Conservation (phyloP, 2,888 invertebrate species). For the Nemotelus pantherinus region DNA sequence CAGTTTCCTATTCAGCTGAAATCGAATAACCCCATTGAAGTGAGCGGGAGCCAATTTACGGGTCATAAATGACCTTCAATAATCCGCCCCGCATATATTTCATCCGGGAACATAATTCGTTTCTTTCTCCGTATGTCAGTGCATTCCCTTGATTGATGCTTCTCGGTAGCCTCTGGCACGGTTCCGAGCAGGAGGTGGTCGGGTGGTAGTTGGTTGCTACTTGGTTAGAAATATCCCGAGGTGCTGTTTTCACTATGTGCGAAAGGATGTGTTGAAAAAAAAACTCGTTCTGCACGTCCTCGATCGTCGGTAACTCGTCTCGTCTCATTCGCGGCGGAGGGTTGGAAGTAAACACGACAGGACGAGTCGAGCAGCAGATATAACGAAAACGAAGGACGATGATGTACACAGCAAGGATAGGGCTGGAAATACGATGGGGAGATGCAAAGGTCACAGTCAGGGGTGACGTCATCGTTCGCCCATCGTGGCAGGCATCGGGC, state of each 20-base stretch:
- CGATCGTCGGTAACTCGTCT: conserved; percentile 18
- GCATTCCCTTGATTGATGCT: conserved; percentile 23
- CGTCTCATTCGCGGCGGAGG: conserved; percentile 9
- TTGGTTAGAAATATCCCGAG: neutral
- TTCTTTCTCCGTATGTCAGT: conserved; percentile 1
- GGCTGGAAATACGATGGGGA: neutral
- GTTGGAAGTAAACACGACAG: conserved; percentile 26
- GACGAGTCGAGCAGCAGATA: neutral
- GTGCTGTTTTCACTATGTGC: conserved; percentile 23
- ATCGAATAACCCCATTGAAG: neutral
- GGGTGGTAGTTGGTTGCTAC: conserved; percentile 11
- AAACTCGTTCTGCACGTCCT: conserved; percentile 27
- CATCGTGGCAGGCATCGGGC: neutral
- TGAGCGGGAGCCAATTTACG: neutral
- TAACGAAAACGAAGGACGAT: neutral
- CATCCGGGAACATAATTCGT: neutral
- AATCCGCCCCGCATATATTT: neutral
- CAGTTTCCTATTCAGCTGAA: conserved; percentile 9
- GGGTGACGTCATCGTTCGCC: conserved; percentile 18
- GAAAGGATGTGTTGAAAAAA: conserved; percentile 25
- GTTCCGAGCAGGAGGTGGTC: conserved; percentile 10
- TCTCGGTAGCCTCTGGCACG: neutral
- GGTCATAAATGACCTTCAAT: neutral
- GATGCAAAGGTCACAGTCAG: conserved; percentile 24
- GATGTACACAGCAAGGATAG: neutral